Evolutionary conservation across 1,140 invertebrate species (phyloP), one percentile per base, ranked within the genome.

Genomic region (Latrodectus geometricus): DNA sequence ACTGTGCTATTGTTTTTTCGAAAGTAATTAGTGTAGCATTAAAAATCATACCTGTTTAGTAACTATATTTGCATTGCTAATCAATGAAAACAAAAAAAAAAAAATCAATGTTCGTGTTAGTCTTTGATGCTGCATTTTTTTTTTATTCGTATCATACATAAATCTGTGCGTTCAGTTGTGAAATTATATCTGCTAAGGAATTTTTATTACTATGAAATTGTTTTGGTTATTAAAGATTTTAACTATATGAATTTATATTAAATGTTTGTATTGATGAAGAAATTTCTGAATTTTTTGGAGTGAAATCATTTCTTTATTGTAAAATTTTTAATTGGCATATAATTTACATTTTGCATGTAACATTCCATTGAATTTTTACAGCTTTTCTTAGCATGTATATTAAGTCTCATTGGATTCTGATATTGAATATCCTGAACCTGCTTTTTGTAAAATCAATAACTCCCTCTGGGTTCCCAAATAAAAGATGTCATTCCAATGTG

Each of bases 1-100:
- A 69, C 50, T 86, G 83, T 78, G 66, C 74, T 86, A 78, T 86
- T 86, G 83, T 86, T 86, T 85, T 86, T 82, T 76, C 56, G 68
- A 86, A 86, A 86, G 82, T 86, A 77, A 86, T 86, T 86, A 86
- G 83, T 86, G 74, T 85, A 84, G 35, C 72, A 84, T 84, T 84
- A 17, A 86, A 61, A 84, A 84, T 84, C 82, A 84, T 84, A 78
- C 68, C 83, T 49, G 83, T 86, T 86, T 86, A 86, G 83, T 86
- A 78, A 86, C 66, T 81, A 84, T 83, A 84, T 86, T 86, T 86
- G 83, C 83, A 86, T 77, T 72, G 83, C 83, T 86, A 86, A 77
- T 78, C n/a, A 49, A 84, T 73, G 54, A 75, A 35, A 35, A 35
- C 35, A 35, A 75, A 83, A 83, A 82, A 35, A 75, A 83, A 83